Base-by-base conservation (phyloP, 2,797 vertebrate species). In the Catharus ustulatus region DNA sequence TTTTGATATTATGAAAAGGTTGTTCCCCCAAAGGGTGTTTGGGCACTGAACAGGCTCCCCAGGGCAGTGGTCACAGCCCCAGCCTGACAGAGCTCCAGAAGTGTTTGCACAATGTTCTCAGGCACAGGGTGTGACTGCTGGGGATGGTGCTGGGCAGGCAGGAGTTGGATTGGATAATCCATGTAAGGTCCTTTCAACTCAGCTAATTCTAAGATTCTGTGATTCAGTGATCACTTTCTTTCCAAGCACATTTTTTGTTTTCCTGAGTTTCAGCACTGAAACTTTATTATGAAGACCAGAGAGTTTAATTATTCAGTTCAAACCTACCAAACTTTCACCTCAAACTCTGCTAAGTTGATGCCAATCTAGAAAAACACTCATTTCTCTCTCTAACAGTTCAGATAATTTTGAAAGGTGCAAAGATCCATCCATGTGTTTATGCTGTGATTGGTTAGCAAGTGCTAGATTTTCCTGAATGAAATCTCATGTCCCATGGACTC, bases 1-100 rank as follows among this genome's bases (percentile, higher is more conserved):
- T 24, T 5, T 42, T 34, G 11, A 22, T 69, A 42, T 62, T 34
- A 48, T 24, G 15, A 42, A 46, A 24, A 46, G 2, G 8, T 46
- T 68, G 24, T 40, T 69, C 7, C 7, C 13, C 4, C 24, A 24
- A 40, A 1, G 46, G 3, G 13, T 30, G 1, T 0, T 0, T 54
- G n/a, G n/a, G 9, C 40, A 54, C 40, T 77, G 63, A 34, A 24
- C 16, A 54, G 46, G 10, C 5, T 54, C 7, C 8, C 15, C 45
- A 52, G 63, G 20, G 9, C 3, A 40, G 16, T 10, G 29, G 13
- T 59, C 12, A 59, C 54, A 77, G 48, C 55, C 3, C 19, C n/a
- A 61, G 40, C 13, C 40, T 40, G 40, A 8, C 11, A 62, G n/a
- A 77, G 1, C 0, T 22, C 34, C 3, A 26, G 64, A 15, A 40